Evolutionary conservation across 2,797 vertebrate species (phyloP).

Genomic region (Eremophila alpestris): DNA sequence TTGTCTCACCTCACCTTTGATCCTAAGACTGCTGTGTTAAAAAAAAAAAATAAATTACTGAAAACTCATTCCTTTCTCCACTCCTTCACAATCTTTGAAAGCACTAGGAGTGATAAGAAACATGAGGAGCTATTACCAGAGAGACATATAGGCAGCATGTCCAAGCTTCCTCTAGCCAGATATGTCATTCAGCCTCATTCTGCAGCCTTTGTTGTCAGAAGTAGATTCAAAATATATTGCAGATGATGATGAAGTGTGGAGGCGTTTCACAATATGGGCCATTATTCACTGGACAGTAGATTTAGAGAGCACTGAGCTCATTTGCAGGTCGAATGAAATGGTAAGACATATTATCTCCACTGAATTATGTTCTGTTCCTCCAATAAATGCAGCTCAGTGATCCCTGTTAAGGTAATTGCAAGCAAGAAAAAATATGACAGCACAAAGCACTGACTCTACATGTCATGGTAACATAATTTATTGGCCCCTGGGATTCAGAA

Average conservation of each 20-base stretch:
- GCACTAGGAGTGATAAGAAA: neutral
- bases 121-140: neutral
- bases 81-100: neutral
- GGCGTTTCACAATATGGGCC: neutral
- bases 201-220: constrained; percentile 25
- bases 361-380: neutral
- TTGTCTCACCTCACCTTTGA: neutral
- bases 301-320: constrained; percentile 22
- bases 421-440: neutral
- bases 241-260: constrained; percentile 8
- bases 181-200: neutral
- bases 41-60: neutral
- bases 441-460: constrained; percentile 21
- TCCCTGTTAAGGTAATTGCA: constrained; percentile 29
- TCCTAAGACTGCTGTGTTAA: neutral
- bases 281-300: constrained; percentile 13
- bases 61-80: neutral
- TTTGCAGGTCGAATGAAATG: neutral
- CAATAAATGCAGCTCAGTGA: neutral
- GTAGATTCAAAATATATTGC: neutral
- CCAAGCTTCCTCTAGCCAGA: neutral
- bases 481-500: constrained; percentile 27
- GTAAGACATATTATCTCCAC: neutral
- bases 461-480: constrained; percentile 22
- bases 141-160: neutral